Conservation (phyloP, 2,888 invertebrate genomes). For the Drosophila anomalipes region DNA sequence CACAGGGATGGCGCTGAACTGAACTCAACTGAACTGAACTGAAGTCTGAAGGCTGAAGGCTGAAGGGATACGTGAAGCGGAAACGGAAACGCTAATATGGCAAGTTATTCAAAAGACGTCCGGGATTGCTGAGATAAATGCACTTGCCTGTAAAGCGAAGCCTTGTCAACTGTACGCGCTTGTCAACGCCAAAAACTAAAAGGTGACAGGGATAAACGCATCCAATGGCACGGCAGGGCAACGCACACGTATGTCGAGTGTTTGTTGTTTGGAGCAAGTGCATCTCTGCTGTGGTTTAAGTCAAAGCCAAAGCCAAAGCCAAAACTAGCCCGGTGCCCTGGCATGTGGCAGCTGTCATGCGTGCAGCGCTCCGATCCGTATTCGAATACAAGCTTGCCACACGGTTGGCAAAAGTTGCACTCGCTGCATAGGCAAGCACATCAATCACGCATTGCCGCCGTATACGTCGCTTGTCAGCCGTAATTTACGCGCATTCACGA, state of each 20-base stretch:
- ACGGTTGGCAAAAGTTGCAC: conserved; percentile 65
- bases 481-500: conserved; percentile 78
- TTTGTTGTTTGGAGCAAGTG: conserved; percentile 44
- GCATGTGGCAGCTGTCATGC: conserved; percentile 77
- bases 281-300: conserved; percentile 60
- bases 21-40: conserved; percentile 33
- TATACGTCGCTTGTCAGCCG: conserved; percentile 71
- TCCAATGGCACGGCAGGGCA: conserved; percentile 47
- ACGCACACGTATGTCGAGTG: conserved; percentile 46
- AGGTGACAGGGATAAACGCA: conserved; percentile 79
- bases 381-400: conserved; percentile 21
- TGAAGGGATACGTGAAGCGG: conserved; percentile 39
- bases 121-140: conserved; percentile 53
- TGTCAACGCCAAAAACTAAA: conserved; percentile 80
- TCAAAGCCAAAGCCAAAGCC: conserved; percentile 8
- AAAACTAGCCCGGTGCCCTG: conserved; percentile 25
- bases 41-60: conserved; percentile 19
- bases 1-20: conserved; percentile 47
- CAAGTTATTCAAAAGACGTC: conserved; percentile 80
- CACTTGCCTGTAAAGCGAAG: conserved; percentile 48
- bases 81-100: conserved; percentile 72
- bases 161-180: conserved; percentile 72
- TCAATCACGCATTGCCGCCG: conserved; percentile 71
- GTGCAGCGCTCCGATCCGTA: conserved; percentile 42
- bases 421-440: conserved; percentile 60